Conservation (phyloP, 1,140 invertebrate species). For the Drosophila kikkawai region DNA sequence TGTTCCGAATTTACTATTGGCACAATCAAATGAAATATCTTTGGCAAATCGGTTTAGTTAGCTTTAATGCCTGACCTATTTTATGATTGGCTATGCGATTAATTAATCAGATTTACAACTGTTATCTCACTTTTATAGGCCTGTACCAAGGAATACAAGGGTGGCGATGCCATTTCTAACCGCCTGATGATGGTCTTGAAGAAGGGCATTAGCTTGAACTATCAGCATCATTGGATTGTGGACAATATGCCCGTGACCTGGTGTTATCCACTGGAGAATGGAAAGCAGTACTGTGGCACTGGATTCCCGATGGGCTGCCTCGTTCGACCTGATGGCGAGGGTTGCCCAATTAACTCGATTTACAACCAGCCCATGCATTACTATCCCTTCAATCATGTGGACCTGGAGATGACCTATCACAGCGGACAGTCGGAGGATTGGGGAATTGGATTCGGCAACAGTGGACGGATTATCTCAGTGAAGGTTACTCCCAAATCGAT, state of each 20-base stretch:
- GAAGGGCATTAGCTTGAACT: slow-evolving; percentile 97
- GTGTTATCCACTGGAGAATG: slow-evolving; percentile 94
- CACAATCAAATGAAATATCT: not conserved
- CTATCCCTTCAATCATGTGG: slow-evolving; percentile 98
- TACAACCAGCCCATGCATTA: slow-evolving; percentile 90
- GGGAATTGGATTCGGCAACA: slow-evolving; percentile 91
- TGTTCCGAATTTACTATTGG: not conserved
- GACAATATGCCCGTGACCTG: slow-evolving; percentile 99
- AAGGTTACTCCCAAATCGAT: slow-evolving; percentile 93
- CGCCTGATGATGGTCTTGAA: slow-evolving; percentile 92
- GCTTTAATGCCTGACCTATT: not conserved
- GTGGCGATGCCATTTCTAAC: slow-evolving; percentile 87
- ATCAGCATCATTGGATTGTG: slow-evolving; percentile 99
- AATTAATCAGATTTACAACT: not conserved
- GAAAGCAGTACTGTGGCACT: slow-evolving; percentile 94
- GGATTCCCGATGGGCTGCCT: slow-evolving; percentile 99
- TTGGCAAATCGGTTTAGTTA: not conserved
- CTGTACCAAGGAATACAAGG: slow-evolving; percentile 91
- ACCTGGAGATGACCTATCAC: slow-evolving; percentile 96
- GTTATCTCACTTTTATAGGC: slow-evolving; percentile 41
- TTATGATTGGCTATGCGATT: not conserved
- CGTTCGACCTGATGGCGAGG: slow-evolving; percentile 84
- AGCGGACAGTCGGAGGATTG: slow-evolving; percentile 94
- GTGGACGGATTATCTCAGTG: slow-evolving; percentile 95
- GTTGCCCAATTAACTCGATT: slow-evolving; percentile 85